phyloP scores from a whole-genome alignment of 2,113 vertebrate species.

The Talpa occidentalis region DNA sequence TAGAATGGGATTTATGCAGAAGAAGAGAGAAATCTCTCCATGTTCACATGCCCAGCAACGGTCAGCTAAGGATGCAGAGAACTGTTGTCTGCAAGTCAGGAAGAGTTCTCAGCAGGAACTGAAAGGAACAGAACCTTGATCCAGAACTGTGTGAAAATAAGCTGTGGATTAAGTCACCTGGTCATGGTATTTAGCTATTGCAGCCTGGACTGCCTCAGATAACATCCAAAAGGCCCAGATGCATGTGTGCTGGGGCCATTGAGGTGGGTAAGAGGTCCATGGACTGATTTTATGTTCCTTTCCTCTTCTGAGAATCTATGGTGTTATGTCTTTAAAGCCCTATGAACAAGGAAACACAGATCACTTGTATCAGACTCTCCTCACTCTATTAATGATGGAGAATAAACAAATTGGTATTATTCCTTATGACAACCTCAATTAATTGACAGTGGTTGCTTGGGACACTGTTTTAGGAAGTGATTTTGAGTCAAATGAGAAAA shows the following conservation, averaged over 20 bases:
- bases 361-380: background rate
- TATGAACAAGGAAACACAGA: background rate
- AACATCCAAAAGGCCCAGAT: background rate
- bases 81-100: background rate
- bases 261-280: too few species aligned
- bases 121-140: background rate
- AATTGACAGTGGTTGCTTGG: background rate
- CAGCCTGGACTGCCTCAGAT: background rate
- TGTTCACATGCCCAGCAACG: background rate
- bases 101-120: background rate
- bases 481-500: slow-evolving; percentile 15
- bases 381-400: background rate
- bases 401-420: background rate
- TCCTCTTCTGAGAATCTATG: background rate
- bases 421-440: background rate
- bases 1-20: background rate
- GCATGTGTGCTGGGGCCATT: background rate
- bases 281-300: background rate
- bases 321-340: slow-evolving; percentile 27
- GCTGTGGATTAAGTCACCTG: background rate
- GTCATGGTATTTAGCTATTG: background rate
- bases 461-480: slow-evolving; percentile 21
- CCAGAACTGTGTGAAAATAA: background rate
- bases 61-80: background rate
- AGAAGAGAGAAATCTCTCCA: background rate